Evolutionary conservation across 2,113 vertebrate genomes (phyloP).

Genomic region (Pithys albifrons): DNA sequence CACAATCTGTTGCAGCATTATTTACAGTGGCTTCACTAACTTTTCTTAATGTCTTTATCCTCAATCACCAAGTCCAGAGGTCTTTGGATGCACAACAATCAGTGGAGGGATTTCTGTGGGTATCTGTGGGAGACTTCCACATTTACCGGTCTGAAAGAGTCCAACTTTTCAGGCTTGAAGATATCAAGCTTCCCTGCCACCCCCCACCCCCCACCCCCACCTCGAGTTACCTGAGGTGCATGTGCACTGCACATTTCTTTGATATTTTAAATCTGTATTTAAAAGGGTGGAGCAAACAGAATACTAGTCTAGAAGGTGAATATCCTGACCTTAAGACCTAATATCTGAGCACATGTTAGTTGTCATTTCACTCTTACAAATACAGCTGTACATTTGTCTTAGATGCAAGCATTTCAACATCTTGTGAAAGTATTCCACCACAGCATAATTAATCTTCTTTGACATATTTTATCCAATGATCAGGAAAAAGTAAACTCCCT

Average conservation of each 20-base stretch:
- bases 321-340: neutral
- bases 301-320: neutral
- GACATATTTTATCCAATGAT: neutral
- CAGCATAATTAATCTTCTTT: neutral
- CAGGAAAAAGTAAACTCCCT: neutral
- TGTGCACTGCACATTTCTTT: neutral
- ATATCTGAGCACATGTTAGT: neutral
- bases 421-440: neutral
- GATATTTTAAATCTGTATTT: neutral
- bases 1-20: neutral
- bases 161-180: neutral
- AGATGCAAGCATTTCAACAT: neutral
- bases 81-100: neutral
- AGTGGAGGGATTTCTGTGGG: neutral
- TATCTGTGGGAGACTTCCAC: neutral
- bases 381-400: neutral
- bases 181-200: neutral
- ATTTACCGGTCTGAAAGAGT: neutral
- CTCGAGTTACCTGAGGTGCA: neutral
- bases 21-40: neutral
- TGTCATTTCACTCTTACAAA: neutral
- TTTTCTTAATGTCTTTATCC: neutral
- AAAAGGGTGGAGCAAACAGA: neutral
- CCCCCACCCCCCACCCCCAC: too few relatives aligned
- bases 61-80: neutral